Conservation (phyloP, 2,797 vertebrate genomes). For the Scarus forsteni region DNA sequence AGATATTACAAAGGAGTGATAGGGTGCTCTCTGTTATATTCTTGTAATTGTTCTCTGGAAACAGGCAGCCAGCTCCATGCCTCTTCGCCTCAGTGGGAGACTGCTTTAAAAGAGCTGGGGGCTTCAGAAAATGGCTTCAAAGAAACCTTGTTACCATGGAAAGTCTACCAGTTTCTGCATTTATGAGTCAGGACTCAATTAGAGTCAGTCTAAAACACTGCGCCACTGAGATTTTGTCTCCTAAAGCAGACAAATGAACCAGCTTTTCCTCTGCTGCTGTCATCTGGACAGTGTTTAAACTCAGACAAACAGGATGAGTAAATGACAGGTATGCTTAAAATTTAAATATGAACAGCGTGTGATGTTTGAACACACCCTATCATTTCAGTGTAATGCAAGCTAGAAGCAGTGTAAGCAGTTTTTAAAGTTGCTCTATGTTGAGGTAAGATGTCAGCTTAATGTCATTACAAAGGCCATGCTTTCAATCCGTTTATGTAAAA, state of each 20-base stretch:
- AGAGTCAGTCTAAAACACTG: slow-evolving; percentile 48
- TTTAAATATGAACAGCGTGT: slow-evolving; percentile 20
- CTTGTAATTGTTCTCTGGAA: slow-evolving; percentile 39
- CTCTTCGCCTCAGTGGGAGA: slow-evolving; percentile 49
- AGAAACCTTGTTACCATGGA: slow-evolving; percentile 66
- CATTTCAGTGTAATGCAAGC: slow-evolving; percentile 80
- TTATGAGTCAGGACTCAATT: slow-evolving; percentile 68
- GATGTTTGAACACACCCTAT: slow-evolving; percentile 80
- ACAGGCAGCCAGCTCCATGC: slow-evolving; percentile 41
- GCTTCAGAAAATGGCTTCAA: slow-evolving; percentile 63
- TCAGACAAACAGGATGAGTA: slow-evolving; percentile 15
- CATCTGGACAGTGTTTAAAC: slow-evolving; percentile 21
- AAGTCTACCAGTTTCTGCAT: slow-evolving; percentile 56
- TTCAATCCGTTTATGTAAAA: not conserved
- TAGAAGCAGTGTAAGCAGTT: slow-evolving; percentile 73
- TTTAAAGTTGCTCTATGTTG: slow-evolving; percentile 31
- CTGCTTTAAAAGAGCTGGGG: slow-evolving; percentile 55
- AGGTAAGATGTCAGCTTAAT: slow-evolving; percentile 12
- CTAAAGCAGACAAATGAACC: slow-evolving; percentile 43
- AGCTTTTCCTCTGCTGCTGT: slow-evolving; percentile 22
- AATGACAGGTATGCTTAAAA: slow-evolving; percentile 7
- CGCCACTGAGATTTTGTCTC: slow-evolving; percentile 43
- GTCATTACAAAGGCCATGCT: slow-evolving; percentile 29
- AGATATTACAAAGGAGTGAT: slow-evolving; percentile 80
- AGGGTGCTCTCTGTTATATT: slow-evolving; percentile 77